Evolutionary conservation across 2,113 vertebrate genomes (phyloP).

Genomic region (Micronycteris hirsuta): DNA sequence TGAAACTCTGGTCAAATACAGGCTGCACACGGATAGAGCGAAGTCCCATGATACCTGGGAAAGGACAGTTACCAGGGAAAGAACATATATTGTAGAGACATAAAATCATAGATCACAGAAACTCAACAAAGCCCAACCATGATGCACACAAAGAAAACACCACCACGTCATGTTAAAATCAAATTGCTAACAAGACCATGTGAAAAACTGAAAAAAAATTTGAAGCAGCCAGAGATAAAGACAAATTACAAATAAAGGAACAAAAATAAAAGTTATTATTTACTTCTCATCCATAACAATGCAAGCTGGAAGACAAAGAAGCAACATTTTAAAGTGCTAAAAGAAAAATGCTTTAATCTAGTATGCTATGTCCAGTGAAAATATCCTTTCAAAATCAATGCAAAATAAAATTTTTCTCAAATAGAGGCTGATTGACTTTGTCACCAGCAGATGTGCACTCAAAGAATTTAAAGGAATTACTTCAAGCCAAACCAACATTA

Average conservation of each 20-base stretch:
- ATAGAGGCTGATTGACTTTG: neutral
- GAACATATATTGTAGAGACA: neutral
- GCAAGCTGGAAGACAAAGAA: neutral
- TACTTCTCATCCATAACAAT: slow-evolving; percentile 3
- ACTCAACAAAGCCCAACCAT: neutral
- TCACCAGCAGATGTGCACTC: neutral
- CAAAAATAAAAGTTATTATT: slow-evolving; percentile 13
- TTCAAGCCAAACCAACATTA: neutral
- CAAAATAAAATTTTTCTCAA: neutral
- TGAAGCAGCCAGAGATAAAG: neutral
- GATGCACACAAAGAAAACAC: neutral
- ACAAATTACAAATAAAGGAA: neutral
- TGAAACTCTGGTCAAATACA: neutral
- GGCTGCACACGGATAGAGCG: neutral
- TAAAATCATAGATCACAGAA: neutral
- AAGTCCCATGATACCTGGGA: neutral
- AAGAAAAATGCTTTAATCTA: neutral
- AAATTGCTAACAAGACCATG: neutral
- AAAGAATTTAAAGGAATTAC: neutral
- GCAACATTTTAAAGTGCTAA: neutral
- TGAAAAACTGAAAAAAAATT: neutral
- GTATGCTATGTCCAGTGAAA: neutral
- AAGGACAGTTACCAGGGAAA: neutral
- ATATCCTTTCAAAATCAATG: neutral
- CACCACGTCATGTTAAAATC: neutral